Conservation (phyloP, 2,888 invertebrate species). For the Catocala fraxini region DNA sequence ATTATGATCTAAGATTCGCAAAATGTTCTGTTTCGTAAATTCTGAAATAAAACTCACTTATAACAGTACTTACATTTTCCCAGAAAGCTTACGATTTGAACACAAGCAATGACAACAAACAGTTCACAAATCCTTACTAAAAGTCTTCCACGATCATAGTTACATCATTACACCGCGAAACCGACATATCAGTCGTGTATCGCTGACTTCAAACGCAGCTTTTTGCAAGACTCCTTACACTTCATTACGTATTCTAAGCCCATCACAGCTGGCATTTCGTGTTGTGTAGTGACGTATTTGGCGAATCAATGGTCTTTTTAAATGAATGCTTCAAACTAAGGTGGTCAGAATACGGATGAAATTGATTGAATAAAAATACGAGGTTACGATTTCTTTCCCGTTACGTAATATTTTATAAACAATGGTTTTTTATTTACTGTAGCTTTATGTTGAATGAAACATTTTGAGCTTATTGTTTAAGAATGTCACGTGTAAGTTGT, state of each 20-base stretch:
- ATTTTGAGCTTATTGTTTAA: neutral
- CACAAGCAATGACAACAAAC: neutral
- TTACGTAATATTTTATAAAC: slow-evolving; percentile 36
- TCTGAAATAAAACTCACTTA: too few species aligned
- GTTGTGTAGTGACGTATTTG: slow-evolving; percentile 38
- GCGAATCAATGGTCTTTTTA: slow-evolving; percentile 20
- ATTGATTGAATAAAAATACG: slow-evolving; percentile 12
- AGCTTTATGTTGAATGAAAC: slow-evolving; percentile 22
- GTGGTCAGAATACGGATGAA: slow-evolving; percentile 16
- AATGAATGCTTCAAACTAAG: neutral
- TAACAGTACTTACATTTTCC: too few species aligned
- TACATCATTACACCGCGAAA: slow-evolving; percentile 1
- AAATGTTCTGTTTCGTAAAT: too few species aligned
- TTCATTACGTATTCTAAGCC: slow-evolving; percentile 33
- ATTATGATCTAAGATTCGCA: too few species aligned
- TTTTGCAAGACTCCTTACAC: slow-evolving; percentile 25
- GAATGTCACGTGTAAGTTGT: too few species aligned
- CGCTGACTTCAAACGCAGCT: slow-evolving; percentile 27
- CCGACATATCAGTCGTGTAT: slow-evolving; percentile 2
- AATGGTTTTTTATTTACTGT: slow-evolving; percentile 28
- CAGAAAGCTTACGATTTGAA: neutral
- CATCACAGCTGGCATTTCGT: slow-evolving; percentile 30
- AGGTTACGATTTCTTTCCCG: slow-evolving; percentile 27
- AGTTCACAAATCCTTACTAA: too few species aligned
- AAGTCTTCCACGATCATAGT: neutral